These are phyloP conservation scores for Nomada hirtipes DNA, from an alignment of 2,888 invertebrate species.

Conservation along the genomic window DNA sequence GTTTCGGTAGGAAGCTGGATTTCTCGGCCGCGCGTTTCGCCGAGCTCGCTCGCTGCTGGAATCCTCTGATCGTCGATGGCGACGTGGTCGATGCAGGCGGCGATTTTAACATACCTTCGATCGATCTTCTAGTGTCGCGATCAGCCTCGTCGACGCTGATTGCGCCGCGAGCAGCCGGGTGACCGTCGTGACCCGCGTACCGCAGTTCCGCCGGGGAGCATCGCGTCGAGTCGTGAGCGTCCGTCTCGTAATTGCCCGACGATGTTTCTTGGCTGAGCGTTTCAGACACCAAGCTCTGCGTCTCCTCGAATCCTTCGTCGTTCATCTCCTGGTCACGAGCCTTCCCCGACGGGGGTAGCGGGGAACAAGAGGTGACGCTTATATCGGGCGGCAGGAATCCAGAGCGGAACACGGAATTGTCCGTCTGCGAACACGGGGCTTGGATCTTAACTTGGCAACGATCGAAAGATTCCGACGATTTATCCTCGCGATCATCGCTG, in stretches of 20 bases:
- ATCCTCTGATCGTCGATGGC: conserved; percentile 19
- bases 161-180: neutral
- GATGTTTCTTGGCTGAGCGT: conserved; percentile 94
- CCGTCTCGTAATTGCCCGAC: conserved; percentile 89
- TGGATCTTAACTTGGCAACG: neutral
- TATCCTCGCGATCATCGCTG: neutral
- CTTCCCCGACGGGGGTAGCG: conserved; percentile 75
- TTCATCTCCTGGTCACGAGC: conserved; percentile 89
- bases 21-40: conserved; percentile 66
- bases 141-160: neutral
- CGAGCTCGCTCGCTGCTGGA: conserved; percentile 55
- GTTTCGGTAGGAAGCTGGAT: conserved; percentile 80
- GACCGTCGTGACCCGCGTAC: conserved; percentile 21
- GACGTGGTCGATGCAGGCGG: conserved; percentile 16
- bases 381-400: conserved; percentile 84
- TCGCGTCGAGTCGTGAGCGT: conserved; percentile 85
- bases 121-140: neutral
- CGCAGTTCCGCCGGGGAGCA: conserved; percentile 80
- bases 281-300: conserved; percentile 94
- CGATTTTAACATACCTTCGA: conserved; percentile 25
- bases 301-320: conserved; percentile 96
- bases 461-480: neutral
- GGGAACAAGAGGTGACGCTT: conserved; percentile 83
- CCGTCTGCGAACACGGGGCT: neutral
- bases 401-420: conserved; percentile 66